Base-by-base conservation (phyloP, 2,888 invertebrate genomes). In the Chrysolina oricalcia region DNA sequence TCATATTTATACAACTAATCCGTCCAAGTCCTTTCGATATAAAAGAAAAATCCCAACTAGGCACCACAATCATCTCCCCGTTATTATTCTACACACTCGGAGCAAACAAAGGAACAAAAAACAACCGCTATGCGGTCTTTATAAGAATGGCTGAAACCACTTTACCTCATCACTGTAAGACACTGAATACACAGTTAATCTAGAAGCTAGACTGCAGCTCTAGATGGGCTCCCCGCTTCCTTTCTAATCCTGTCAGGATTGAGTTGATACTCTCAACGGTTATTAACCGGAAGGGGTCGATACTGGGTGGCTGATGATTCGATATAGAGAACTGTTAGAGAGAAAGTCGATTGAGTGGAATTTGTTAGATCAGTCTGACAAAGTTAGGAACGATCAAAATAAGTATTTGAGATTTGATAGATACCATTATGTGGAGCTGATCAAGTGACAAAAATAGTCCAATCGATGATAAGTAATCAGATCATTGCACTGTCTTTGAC, bases 151-250 rank as follows among this genome's bases (percentile, higher is more conserved):
- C 69, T 59, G 66, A 76, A 76, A 70, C 76, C 76, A 76, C 76
- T 76, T 73, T 66, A 70, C 70, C 70, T 76, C 76, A 76, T 76
- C 76, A 74, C 74, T 74, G 67, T 74, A 70, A 74, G 74, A 70
- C 74, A 70, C 74, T 70, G 70, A 74, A 74, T 74, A 74, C 71
- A 74, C 74, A 70, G 74, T 74, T 71, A 74, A 74, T 74, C 74
- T 67, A 46, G 70, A 74, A 66, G 70, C 74, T 53, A 74, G 74
- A 74, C 74, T 74, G 74, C 70, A 74, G 70, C 66, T 62, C 70
- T 66, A 64, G 50, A 67, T 71, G 74, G 50, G 74, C 66, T 27
- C 62, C 63, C 71, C 65, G 65, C 66, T 73, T 76, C 72, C 64
- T 73, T 70, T 76, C 70, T 76, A 76, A 73, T 76, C 76, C 73